A percentile compares a stretch with the other conserved stretches of the same genome.
These are phyloP conservation scores for Rostratula benghalensis DNA, from an alignment of 2,113 vertebrate genomes.

Conservation along the genomic window DNA sequence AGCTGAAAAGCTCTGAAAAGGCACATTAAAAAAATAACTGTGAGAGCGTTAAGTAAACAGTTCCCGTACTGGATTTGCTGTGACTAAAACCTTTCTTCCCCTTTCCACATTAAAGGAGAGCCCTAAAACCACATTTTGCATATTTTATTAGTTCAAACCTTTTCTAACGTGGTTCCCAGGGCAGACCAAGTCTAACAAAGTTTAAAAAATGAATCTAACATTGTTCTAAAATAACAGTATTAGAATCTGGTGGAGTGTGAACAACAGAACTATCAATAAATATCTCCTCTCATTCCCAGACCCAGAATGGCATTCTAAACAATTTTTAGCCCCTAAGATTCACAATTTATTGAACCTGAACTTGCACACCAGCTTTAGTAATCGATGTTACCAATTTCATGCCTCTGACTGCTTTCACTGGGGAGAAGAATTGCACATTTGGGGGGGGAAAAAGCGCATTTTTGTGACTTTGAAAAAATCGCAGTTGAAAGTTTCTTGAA, in stretches of 20 bases:
- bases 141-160: conserved; percentile 45
- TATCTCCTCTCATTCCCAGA: neutral
- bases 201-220: neutral
- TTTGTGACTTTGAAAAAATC: conserved; percentile 2
- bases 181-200: neutral
- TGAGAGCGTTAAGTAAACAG: conserved; percentile 7
- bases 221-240: neutral
- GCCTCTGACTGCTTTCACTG: neutral
- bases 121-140: conserved; percentile 52
- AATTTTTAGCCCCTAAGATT: neutral
- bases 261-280: conserved; percentile 27
- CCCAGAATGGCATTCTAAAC: neutral
- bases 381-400: conserved; percentile 10
- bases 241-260: neutral
- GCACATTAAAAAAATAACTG: conserved; percentile 13
- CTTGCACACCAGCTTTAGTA: neutral
- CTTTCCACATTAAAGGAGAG: conserved; percentile 56
- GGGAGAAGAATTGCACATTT: neutral
- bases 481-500: conserved; percentile 9
- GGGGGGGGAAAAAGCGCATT: conserved; percentile 44
- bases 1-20: conserved; percentile 24
- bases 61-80: conserved; percentile 16
- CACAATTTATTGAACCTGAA: conserved; percentile 26
- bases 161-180: conserved; percentile 42
- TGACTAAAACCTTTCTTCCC: conserved; percentile 43